Percentiles rank a stretch among this genome's conserved stretches.
Evolutionary conservation across 2,113 vertebrate genomes (phyloP).

Genomic region (Mellivora capensis): DNA sequence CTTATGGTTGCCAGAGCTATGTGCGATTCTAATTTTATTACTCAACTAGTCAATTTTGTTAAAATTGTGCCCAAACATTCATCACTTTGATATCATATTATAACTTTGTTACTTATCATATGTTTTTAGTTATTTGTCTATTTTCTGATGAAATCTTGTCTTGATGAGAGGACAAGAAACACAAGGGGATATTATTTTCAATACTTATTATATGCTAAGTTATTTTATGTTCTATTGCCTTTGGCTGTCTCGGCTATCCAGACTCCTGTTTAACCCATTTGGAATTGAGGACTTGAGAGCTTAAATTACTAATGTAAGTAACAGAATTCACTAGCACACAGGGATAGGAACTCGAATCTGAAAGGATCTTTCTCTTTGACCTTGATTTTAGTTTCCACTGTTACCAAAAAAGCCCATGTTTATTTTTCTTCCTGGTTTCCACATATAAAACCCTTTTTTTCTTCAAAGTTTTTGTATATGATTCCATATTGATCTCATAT

Average conservation of each 20-base stretch:
- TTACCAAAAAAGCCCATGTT: background rate
- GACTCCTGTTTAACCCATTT: background rate
- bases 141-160: background rate
- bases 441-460: background rate
- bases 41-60: background rate
- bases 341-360: background rate
- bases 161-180: background rate
- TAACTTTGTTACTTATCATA: background rate
- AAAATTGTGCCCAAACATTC: background rate
- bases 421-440: background rate
- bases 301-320: background rate
- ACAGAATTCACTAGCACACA: background rate
- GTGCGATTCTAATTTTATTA: background rate
- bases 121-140: background rate
- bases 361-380: background rate
- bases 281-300: background rate
- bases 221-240: background rate
- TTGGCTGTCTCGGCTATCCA: background rate
- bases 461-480: background rate
- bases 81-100: background rate
- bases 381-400: background rate
- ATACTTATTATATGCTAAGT: accelerated
- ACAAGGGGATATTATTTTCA: background rate
- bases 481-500: background rate
- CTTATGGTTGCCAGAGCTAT: background rate